phyloP scores from a whole-genome alignment of 53 echinoderm and acorn worm genomes.

The Henricia sp. region DNA sequence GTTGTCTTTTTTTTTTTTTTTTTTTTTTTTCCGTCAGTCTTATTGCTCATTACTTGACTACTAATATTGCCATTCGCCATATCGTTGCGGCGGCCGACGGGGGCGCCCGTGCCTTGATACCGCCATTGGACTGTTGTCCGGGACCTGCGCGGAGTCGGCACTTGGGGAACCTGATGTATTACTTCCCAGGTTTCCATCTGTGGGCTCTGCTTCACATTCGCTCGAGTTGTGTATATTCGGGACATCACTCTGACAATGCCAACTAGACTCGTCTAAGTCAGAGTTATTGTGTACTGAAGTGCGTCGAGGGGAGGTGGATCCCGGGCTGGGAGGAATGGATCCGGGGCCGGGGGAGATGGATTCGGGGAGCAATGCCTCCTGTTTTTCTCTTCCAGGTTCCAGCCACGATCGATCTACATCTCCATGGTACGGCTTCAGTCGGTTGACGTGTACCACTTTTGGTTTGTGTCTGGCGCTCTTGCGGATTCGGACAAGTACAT shows the following conservation, averaged over 20 bases:
- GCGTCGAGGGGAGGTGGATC: too few species aligned
- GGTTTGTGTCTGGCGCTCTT: slow-evolving; percentile 22
- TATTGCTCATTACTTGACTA: neutral
- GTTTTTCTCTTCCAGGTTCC: neutral
- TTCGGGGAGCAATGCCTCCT: neutral
- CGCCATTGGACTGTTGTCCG: too few species aligned
- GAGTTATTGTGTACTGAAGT: too few species aligned
- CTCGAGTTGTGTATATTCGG: too few species aligned
- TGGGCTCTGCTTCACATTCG: too few species aligned
- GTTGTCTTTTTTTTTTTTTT: too few species aligned
- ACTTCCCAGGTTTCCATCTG: too few species aligned
- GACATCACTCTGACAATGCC: neutral
- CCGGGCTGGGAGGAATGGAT: too few species aligned
- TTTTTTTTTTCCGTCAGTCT: neutral
- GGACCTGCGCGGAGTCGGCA: too few species aligned
- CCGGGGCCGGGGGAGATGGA: neutral
- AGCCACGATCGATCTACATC: slow-evolving; percentile 19
- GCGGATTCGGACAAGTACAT: slow-evolving; percentile 14
- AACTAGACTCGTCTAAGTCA: neutral
- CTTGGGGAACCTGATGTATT: too few species aligned
- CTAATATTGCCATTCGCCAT: slow-evolving; percentile 3
- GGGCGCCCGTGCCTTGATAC: neutral
- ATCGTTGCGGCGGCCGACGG: neutral
- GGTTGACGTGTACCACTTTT: slow-evolving; percentile 24
- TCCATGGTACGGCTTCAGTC: slow-evolving; percentile 10